Base-by-base conservation (phyloP, 2,888 invertebrate species). In the Amitus sp. region DNA sequence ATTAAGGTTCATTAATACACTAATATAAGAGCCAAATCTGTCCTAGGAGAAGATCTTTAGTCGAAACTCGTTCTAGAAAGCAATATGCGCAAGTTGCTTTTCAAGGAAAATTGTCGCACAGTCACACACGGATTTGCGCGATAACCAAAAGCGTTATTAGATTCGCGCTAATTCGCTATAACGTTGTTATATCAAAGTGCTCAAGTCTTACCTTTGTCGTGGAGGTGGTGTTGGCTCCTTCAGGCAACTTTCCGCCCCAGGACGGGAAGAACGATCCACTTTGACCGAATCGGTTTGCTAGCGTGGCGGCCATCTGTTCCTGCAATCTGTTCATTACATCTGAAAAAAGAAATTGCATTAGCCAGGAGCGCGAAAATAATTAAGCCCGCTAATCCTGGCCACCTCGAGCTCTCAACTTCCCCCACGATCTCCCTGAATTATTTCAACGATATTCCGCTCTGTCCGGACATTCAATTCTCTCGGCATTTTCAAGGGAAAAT, bases 151-250 rank as follows among this genome's bases (percentile, higher is more conserved):
- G 49, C 40, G 47, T 59, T 56, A 64, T 64, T 53, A 59, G 42
- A 59, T 60, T 64, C 47, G 23, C 33, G 60, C 47, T 43, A 60
- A 64, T 50, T 64, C 57, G 47, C 43, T 49, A 56, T 59, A 51
- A 58, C 49, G 52, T 50, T 54, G 55, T 58, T 63, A 63, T n/a
- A n/a, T n/a, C n/a, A n/a, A n/a, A n/a, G n/a, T n/a, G n/a, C n/a
- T n/a, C 34, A 43, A 23, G 48, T 65, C 71, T 73, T 67, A 82
- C 82, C 74, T 80, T 79, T 51, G 72, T 75, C 15, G 74, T 76
- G 13, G 80, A 82, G 12, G 80, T 82, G 33, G 73, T 72, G 67
- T 81, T 80, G 17, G 75, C 78, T 53, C 75, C 76, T 60, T 79
- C 76, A 23, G 80, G 80, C 62, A 75, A 65, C 33, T 72, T 69